phyloP scores from a whole-genome alignment of 1,140 invertebrate genomes.

The Brachionus plicatilis region DNA sequence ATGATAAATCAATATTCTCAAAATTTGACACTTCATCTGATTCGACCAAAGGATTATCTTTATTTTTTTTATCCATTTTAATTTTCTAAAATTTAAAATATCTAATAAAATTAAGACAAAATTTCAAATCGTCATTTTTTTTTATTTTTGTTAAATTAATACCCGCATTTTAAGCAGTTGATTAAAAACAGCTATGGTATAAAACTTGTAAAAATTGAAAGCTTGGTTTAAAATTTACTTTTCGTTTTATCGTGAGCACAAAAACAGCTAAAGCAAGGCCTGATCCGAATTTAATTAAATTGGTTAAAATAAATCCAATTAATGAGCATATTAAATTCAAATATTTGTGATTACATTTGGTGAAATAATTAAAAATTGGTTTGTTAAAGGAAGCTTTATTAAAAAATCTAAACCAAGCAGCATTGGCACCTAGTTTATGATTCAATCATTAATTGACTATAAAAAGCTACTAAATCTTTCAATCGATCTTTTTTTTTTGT shows the following conservation, averaged over 20 bases:
- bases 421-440: background rate
- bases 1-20: background rate
- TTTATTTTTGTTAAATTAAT: too few relatives aligned
- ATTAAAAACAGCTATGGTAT: too few relatives aligned
- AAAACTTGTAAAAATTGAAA: background rate
- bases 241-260: background rate
- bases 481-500: background rate
- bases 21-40: background rate
- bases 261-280: background rate
- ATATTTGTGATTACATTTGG: conserved; percentile 19
- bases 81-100: background rate
- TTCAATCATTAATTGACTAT: background rate
- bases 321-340: background rate
- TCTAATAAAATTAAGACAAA: background rate
- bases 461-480: background rate
- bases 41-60: background rate
- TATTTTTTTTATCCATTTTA: conserved; percentile 2
- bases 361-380: background rate
- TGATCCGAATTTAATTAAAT: conserved; percentile 2
- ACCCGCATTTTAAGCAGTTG: too few relatives aligned
- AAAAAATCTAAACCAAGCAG: background rate
- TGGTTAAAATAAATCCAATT: background rate
- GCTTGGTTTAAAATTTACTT: background rate
- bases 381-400: conserved; percentile 4
- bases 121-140: background rate